Conservation (phyloP, 2,888 invertebrate genomes). For the Xylophagus ater region DNA sequence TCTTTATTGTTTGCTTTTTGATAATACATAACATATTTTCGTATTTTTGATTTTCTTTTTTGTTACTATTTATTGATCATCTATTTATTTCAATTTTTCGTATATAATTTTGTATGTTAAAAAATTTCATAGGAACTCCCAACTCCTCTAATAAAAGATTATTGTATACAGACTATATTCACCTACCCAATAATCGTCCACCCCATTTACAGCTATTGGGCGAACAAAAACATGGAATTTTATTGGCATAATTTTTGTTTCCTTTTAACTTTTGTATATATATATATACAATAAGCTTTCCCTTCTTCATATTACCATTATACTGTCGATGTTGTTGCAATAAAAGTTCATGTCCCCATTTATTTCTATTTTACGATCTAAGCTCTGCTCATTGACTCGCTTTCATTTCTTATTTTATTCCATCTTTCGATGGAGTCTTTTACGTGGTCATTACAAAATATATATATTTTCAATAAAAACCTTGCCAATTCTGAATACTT, state of each 20-base stretch:
- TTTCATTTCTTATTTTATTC: conserved; percentile 7
- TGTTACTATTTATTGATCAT: conserved; percentile 10
- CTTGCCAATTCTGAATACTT: too few relatives aligned
- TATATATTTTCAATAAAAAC: too few relatives aligned
- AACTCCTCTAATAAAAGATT: too few relatives aligned
- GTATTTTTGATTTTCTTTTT: not conserved
- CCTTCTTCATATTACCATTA: not conserved
- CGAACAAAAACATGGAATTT: conserved; percentile 11
- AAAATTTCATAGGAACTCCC: too few relatives aligned
- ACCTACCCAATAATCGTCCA: not conserved
- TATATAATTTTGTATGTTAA: conserved; percentile 12
- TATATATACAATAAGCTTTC: conserved; percentile 1
- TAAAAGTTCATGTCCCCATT: conserved; percentile 19
- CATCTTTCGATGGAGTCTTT: too few relatives aligned
- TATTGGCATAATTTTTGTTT: conserved; percentile 13
- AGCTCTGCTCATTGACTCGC: conserved; percentile 16
- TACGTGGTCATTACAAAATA: too few relatives aligned
- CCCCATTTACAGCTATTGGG: conserved; percentile 7
- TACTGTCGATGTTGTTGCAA: conserved; percentile 14
- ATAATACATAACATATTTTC: not conserved
- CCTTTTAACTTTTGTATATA: conserved; percentile 10
- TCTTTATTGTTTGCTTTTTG: too few relatives aligned
- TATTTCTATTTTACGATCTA: conserved; percentile 18
- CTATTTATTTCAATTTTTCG: conserved; percentile 16
- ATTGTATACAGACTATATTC: too few relatives aligned